phyloP scores from a whole-genome alignment of 2,113 vertebrate species.

The human region GRCh38 chr6:81819001-81819500 shows the following conservation, averaged over 20 bases:
- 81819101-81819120: neutral
- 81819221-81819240: neutral
- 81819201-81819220: neutral
- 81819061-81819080: neutral
- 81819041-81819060: neutral
- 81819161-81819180: neutral
- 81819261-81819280: neutral
- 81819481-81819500: neutral
- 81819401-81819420: neutral
- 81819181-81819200: neutral
- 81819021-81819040: neutral
- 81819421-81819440: neutral
- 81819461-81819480: neutral
- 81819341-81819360: neutral
- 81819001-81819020: neutral
- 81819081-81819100: neutral
- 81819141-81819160: neutral
- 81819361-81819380: neutral
- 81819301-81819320: neutral
- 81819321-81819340: neutral
- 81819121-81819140: neutral
- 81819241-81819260: neutral
- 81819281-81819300: neutral
- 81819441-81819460: neutral
- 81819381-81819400: neutral